These are phyloP conservation scores for Zaprionus gabonicus DNA, from an alignment of 1,140 invertebrate species.

Conservation along the genomic window DNA sequence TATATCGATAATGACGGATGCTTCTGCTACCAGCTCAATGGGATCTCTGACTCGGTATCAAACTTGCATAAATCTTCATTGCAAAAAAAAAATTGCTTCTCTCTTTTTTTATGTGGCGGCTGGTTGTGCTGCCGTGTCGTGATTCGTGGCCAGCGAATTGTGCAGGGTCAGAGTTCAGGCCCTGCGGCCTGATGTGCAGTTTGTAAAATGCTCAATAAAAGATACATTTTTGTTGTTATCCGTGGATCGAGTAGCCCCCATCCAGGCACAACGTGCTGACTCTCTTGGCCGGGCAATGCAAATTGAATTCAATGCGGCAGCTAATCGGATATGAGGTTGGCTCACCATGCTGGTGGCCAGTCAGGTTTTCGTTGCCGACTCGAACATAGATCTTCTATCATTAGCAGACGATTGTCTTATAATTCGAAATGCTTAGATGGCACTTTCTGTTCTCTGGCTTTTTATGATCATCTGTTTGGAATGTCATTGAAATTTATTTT, in stretches of 20 bases:
- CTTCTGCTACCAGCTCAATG: conserved; percentile 66
- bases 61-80: conserved; percentile 73
- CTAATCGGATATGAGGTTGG: conserved; percentile 12
- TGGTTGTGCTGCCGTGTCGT: conserved; percentile 34
- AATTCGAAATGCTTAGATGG: conserved; percentile 52
- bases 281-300: conserved; percentile 43
- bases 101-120: conserved; percentile 36
- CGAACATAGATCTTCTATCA: conserved; percentile 60
- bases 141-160: conserved; percentile 60
- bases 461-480: conserved; percentile 19
- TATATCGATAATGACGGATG: conserved; percentile 76
- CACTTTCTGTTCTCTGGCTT: conserved; percentile 48
- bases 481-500: conserved; percentile 60
- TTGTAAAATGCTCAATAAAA: conserved; percentile 81
- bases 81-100: conserved; percentile 12
- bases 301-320: conserved; percentile 41
- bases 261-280: conserved; percentile 40
- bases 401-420: conserved; percentile 71
- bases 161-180: conserved; percentile 69
- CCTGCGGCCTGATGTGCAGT: conserved; percentile 73
- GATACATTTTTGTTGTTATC: conserved; percentile 61
- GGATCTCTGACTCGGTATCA: conserved; percentile 29
- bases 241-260: conserved; percentile 43
- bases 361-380: conserved; percentile 27
- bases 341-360: conserved; percentile 43